Evolutionary conservation across 2,113 vertebrate species (phyloP).

Genomic region (Perccottus glenii): DNA sequence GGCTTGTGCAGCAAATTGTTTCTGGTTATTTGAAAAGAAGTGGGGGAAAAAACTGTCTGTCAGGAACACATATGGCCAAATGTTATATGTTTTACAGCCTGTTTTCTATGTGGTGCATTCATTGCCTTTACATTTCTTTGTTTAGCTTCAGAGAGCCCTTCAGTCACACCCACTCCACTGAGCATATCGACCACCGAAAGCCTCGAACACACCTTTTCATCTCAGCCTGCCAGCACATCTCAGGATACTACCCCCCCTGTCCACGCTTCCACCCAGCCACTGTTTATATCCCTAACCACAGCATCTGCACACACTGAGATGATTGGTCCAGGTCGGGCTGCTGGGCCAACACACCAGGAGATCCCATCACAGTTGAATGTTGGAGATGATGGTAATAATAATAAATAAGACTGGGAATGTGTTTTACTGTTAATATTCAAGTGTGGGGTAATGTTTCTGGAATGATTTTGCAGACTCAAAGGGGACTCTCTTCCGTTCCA

Average conservation of each 20-base stretch:
- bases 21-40: too few species aligned
- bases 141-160: conserved; percentile 45
- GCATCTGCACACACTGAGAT: conserved; percentile 5
- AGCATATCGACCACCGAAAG: conserved; percentile 14
- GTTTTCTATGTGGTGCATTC: neutral
- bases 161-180: conserved; percentile 5
- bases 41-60: too few species aligned
- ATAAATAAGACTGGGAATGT: neutral
- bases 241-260: conserved; percentile 47
- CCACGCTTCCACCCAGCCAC: conserved; percentile 45
- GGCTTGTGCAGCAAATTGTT: too few species aligned
- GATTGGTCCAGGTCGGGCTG: conserved; percentile 19
- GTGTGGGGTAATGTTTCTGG: neutral
- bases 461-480: conserved; percentile 51
- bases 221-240: conserved; percentile 25
- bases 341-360: conserved; percentile 56
- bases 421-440: neutral
- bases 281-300: conserved; percentile 31
- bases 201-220: conserved; percentile 32
- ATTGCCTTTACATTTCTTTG: conserved; percentile 25
- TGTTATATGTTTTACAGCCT: too few species aligned
- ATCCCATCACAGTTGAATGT: conserved; percentile 75
- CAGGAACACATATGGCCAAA: too few species aligned
- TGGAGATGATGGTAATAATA: conserved; percentile 70
- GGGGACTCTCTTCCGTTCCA: conserved; percentile 17